Evolutionary conservation across 1,140 invertebrate species (phyloP).

Genomic region (Tetraneura akinire): DNA sequence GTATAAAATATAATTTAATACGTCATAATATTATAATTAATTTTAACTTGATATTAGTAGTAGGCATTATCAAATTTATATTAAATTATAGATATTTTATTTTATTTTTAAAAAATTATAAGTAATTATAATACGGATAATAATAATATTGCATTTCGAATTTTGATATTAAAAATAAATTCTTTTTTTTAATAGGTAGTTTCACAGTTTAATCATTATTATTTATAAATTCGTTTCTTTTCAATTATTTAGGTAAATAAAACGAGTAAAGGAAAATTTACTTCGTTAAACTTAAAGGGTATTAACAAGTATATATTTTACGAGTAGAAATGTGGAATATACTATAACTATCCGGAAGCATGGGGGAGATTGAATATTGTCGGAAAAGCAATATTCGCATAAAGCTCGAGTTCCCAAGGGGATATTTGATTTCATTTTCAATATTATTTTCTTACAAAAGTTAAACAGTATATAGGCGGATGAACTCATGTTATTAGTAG

Average conservation of each 20-base stretch:
- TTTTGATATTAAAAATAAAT: constrained; percentile 11
- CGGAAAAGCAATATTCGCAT: constrained; percentile 34
- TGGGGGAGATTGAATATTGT: neutral
- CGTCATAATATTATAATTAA: no score
- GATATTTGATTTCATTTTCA: constrained; percentile 46
- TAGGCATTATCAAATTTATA: no score
- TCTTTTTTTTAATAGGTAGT: neutral
- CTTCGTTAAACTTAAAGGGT: constrained; percentile 12
- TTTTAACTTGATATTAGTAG: no score
- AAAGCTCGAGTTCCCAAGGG: neutral
- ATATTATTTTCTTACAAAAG: constrained; percentile 30
- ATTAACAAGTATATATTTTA: constrained; percentile 17
- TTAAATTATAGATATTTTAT: no score
- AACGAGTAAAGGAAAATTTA: neutral
- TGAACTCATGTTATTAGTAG: neutral
- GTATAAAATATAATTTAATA: no score
- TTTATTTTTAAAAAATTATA: no score
- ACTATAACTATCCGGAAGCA: neutral
- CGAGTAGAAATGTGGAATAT: neutral
- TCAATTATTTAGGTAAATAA: constrained; percentile 23
- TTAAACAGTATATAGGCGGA: constrained; percentile 5
- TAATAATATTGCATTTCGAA: neutral
- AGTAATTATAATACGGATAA: no score
- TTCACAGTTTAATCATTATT: neutral
- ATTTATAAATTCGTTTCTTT: constrained; percentile 14